A percentile compares a stretch with the other conserved stretches of the same genome.
Evolutionary conservation across 2,888 invertebrate species (phyloP).

Genomic region (Desoria tigrina): DNA sequence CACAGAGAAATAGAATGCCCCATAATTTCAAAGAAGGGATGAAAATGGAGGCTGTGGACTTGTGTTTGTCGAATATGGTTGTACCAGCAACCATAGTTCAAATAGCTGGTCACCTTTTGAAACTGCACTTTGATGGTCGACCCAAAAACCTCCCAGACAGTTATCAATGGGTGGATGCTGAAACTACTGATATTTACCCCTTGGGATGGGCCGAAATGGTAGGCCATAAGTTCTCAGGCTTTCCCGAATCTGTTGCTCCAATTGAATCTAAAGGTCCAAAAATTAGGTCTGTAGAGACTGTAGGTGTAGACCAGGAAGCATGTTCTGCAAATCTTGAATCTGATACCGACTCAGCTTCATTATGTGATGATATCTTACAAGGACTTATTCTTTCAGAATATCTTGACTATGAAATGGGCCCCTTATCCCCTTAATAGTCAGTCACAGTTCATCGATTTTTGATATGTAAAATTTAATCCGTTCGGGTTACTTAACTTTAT

Average conservation of each 20-base stretch:
- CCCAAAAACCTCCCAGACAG: background rate
- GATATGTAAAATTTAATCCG: too few relatives aligned
- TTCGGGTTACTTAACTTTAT: too few relatives aligned
- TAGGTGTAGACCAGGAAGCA: too few relatives aligned
- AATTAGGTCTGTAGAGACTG: too few relatives aligned
- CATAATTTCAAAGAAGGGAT: constrained; percentile 33
- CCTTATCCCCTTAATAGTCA: background rate
- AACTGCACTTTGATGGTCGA: constrained; percentile 44
- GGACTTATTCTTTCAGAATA: background rate
- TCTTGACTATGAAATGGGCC: background rate
- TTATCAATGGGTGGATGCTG: constrained; percentile 37
- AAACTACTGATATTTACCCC: constrained; percentile 42
- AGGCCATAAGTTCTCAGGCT: constrained; percentile 33
- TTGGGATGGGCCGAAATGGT: constrained; percentile 43
- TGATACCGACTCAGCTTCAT: too few relatives aligned
- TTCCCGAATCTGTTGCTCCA: constrained; percentile 11
- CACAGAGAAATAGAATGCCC: background rate
- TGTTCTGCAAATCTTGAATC: too few relatives aligned
- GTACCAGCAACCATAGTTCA: constrained; percentile 40
- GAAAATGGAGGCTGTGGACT: constrained; percentile 43
- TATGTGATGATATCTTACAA: background rate
- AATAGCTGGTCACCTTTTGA: constrained; percentile 33
- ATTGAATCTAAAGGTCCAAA: too few relatives aligned
- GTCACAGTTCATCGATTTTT: too few relatives aligned
- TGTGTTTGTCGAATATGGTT: constrained; percentile 23